Evolutionary conservation across 1,140 invertebrate genomes (phyloP).

Genomic region (Trichonephila clavipes): DNA sequence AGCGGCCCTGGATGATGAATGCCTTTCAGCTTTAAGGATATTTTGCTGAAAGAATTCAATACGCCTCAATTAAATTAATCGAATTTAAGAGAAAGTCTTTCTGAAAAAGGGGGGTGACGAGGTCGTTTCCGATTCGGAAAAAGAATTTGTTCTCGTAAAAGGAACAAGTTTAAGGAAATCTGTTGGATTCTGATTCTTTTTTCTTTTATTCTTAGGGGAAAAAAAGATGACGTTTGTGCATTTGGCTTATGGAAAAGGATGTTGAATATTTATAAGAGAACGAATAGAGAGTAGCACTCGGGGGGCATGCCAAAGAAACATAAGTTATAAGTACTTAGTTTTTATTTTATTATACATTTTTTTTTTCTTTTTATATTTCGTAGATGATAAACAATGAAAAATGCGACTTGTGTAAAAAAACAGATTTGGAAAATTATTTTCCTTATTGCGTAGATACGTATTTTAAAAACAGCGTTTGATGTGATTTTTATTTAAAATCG

Average conservation of each 20-base stretch:
- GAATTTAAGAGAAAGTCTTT: background rate
- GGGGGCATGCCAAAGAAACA: no score
- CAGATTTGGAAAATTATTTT: no score
- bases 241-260: background rate
- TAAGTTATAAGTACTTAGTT: no score
- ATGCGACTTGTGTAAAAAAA: no score
- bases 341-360: no score
- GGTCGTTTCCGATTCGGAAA: background rate
- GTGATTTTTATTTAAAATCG: no score
- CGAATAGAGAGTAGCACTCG: no score
- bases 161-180: slow-evolving; percentile 12
- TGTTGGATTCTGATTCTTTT: background rate
- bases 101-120: background rate
- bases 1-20: background rate
- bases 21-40: slow-evolving; percentile 22
- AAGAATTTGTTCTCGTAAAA: slow-evolving; percentile 16
- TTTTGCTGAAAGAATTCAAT: slow-evolving; percentile 38
- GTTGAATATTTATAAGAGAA: background rate
- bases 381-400: no score
- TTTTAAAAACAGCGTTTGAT: no score
- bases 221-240: background rate
- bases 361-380: no score
- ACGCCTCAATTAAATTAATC: slow-evolving; percentile 46
- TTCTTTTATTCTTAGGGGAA: no score
- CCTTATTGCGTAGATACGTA: no score